Base-by-base conservation (phyloP, 2,113 vertebrate species). In the Rhadina sibilatrix region DNA sequence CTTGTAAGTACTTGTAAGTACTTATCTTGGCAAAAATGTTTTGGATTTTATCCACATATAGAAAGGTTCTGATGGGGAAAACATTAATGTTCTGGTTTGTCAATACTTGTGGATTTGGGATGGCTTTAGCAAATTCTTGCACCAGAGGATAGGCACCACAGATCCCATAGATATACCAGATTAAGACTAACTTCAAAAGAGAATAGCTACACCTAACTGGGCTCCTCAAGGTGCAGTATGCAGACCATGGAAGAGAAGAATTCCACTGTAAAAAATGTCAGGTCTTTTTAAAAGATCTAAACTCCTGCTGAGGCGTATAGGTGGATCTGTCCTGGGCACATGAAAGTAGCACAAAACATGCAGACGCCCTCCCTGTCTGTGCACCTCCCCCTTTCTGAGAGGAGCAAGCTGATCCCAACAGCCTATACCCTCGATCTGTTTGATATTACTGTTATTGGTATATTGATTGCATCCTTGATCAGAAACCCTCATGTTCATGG, bases 281-380 rank as follows among this genome's bases (percentile, higher is more conserved):
- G 2, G 1, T 60, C 10, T 24, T 71, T 31, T 9, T 6, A 28
- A 87, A 75, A 56, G 1, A 16, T 35, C 16, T 60, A 11, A 56
- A 79, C 40, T 82, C 17, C 15, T 25, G 7, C 13, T 76, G 37
- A 47, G 44, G 33, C 0, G 0, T 44, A 3, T 27, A 23, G 23
- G 6, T 53, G 14, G 25, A 30, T 50, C 11, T 77, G 33, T 20
- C 30, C 31, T 59, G 64, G 28, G 10, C 8, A 30, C 21, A 74
- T 35, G 6, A 24, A 66, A 42, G 13, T 16, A 40, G 11, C 17
- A n/a, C 10, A 24, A 71, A 66, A 40, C 5, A 5, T 78, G 23
- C 28, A 70, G 59, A 23, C 50, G 15, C 9, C 56, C 3, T 76
- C 37, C 28, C 28, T 42, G 1, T n/a, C 42, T 42, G 7, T 27